Percentiles rank a stretch among this genome's conserved stretches.
Evolutionary conservation across 1,140 invertebrate genomes (phyloP).

Genomic region (Lucilia cuprina): DNA sequence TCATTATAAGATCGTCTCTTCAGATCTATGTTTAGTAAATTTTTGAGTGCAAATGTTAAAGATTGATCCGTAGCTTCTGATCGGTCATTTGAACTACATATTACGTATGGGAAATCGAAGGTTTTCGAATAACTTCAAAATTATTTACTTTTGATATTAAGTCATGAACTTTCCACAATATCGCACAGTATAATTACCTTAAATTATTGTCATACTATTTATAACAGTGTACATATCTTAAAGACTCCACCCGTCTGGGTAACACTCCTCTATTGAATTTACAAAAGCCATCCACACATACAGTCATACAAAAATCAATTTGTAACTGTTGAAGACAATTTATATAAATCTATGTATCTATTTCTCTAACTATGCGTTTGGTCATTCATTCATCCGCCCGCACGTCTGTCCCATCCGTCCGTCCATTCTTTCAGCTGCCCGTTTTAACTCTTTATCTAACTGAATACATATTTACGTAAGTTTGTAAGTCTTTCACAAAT

Average conservation of each 20-base stretch:
- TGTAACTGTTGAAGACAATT: background rate
- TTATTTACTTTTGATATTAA: too few species aligned
- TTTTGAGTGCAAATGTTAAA: too few species aligned
- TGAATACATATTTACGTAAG: background rate
- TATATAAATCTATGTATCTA: background rate
- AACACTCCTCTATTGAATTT: background rate
- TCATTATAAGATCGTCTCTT: too few species aligned
- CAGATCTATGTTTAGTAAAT: too few species aligned
- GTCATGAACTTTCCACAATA: too few species aligned
- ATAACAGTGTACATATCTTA: background rate
- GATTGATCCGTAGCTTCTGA: too few species aligned
- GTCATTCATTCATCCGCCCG: background rate
- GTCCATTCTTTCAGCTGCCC: too few species aligned
- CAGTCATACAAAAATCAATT: background rate
- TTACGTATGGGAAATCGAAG: too few species aligned
- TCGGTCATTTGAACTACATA: too few species aligned
- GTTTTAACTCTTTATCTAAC: too few species aligned
- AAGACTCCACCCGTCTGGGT: background rate
- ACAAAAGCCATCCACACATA: background rate
- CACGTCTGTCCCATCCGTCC: background rate
- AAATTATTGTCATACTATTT: background rate
- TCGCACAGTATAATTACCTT: too few species aligned
- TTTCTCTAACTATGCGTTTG: background rate
- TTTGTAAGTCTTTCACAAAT: background rate
- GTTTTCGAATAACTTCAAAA: too few species aligned